These are phyloP conservation scores for Varanus salvator DNA, from an alignment of 2,113 vertebrate species.

Conservation along the genomic window DNA sequence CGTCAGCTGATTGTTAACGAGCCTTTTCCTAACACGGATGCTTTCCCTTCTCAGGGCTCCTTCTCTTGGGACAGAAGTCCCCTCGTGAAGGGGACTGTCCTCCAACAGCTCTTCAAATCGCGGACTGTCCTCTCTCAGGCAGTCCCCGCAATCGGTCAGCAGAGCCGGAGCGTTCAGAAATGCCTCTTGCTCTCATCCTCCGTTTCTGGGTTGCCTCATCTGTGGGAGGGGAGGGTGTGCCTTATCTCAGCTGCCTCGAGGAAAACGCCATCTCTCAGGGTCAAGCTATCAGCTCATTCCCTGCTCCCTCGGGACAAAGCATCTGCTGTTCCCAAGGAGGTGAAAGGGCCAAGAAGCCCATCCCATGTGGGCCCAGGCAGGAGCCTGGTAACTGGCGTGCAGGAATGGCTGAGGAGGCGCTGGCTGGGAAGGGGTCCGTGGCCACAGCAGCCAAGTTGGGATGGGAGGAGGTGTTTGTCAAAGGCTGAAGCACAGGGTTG, in stretches of 20 bases:
- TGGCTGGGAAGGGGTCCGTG: neutral
- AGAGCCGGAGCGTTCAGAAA: too few species aligned
- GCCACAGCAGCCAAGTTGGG: neutral
- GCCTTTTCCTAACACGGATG: too few species aligned
- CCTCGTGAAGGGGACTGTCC: too few species aligned
- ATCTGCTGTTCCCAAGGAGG: neutral
- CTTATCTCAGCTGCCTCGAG: neutral
- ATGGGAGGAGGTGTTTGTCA: neutral
- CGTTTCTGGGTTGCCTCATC: neutral
- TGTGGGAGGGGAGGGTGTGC: too few species aligned
- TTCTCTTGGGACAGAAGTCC: too few species aligned
- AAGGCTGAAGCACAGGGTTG: neutral
- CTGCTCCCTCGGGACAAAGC: neutral
- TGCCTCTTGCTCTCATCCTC: neutral
- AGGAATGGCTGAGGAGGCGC: neutral
- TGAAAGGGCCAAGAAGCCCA: neutral
- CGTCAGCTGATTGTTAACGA: too few species aligned
- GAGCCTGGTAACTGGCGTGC: neutral
- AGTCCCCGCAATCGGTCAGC: neutral
- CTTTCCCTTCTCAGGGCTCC: too few species aligned
- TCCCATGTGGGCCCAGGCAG: neutral
- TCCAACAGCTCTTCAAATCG: neutral
- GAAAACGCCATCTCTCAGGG: neutral
- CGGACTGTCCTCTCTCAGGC: neutral
- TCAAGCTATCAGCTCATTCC: neutral